A percentile compares a stretch with the other conserved stretches of the same genome.
Evolutionary conservation across 2,797 vertebrate genomes (phyloP).

Genomic region (Cirrhinus molitorella): DNA sequence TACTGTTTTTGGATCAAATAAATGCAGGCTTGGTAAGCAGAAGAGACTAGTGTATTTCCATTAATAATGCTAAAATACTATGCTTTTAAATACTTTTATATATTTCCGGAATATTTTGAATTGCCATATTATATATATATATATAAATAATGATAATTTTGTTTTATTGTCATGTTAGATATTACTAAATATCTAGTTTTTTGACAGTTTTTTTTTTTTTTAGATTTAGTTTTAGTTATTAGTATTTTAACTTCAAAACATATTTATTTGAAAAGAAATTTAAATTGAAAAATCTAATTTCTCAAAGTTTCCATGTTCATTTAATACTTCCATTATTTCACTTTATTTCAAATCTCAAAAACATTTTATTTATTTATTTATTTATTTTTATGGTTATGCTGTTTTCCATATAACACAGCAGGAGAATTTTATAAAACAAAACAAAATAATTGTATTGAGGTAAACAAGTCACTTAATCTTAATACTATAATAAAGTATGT

Average conservation of each 20-base stretch:
- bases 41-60: too few species aligned
- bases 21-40: too few species aligned
- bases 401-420: neutral
- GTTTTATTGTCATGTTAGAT: neutral
- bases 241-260: neutral
- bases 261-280: neutral
- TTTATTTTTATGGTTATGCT: too few species aligned
- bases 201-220: neutral
- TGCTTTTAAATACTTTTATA: too few species aligned
- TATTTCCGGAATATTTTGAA: too few species aligned
- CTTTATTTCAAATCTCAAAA: neutral
- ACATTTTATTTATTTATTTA: too few species aligned
- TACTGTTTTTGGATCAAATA: too few species aligned
- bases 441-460: neutral
- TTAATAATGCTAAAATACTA: too few species aligned
- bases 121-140: too few species aligned
- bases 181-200: neutral
- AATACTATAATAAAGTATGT: neutral
- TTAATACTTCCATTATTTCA: neutral
- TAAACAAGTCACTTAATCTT: neutral
- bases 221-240: neutral
- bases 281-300: neutral
- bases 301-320: neutral
- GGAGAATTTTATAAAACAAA: too few species aligned
- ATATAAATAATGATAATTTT: too few species aligned